Conservation (phyloP, 2,113 vertebrate species). For the Pterocles gutturalis region DNA sequence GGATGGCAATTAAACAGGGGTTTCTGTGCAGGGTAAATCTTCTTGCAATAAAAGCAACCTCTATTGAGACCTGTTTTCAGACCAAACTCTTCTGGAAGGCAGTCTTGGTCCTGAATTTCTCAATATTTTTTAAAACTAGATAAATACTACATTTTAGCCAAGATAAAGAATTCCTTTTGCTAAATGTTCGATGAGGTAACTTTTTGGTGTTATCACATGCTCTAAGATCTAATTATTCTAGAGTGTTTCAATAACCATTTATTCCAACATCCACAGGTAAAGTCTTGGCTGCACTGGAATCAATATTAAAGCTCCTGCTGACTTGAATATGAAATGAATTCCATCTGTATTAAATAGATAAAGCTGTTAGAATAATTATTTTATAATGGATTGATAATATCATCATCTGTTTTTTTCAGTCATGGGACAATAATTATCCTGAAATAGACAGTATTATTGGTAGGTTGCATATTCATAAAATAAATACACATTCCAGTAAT, state of each 20-base stretch:
- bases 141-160: conserved; percentile 32
- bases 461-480: background rate
- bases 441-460: background rate
- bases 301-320: background rate
- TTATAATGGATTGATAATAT: background rate
- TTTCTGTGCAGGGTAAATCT: background rate
- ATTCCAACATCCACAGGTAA: conserved; percentile 21
- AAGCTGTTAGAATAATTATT: background rate
- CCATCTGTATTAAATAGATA: background rate
- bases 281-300: background rate
- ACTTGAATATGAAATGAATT: conserved; percentile 6
- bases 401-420: background rate
- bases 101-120: conserved; percentile 1
- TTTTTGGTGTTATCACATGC: background rate
- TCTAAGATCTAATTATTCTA: background rate
- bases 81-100: conserved; percentile 25
- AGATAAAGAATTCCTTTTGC: conserved; percentile 41
- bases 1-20: background rate
- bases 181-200: conserved; percentile 36
- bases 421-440: background rate
- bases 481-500: background rate
- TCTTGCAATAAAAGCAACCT: conserved; percentile 8
- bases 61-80: conserved; percentile 16
- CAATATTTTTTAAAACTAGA: background rate
- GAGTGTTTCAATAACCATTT: background rate